Percentiles rank a stretch among this genome's conserved stretches.
Evolutionary conservation across 2,888 invertebrate species (phyloP).

Genomic region (Dyspetes luteomarginatus): DNA sequence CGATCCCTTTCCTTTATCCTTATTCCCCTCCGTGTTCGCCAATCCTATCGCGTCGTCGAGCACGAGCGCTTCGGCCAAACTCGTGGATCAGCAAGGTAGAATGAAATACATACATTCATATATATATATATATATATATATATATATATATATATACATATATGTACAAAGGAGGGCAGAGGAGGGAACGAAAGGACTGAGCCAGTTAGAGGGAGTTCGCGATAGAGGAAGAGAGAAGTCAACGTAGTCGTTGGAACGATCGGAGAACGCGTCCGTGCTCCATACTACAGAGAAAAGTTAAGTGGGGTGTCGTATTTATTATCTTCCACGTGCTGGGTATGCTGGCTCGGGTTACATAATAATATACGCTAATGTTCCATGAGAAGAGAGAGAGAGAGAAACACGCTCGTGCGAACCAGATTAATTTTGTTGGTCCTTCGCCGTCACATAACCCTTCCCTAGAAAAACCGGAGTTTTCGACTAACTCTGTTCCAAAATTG

Average conservation of each 20-base stretch:
- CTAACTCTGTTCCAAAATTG: background rate
- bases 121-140: no score
- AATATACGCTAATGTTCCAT: slow-evolving; percentile 46
- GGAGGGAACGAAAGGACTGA: slow-evolving; percentile 29
- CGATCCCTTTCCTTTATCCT: slow-evolving; percentile 45
- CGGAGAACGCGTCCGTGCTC: slow-evolving; percentile 37
- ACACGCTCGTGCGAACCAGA: slow-evolving; percentile 29
- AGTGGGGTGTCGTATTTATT: slow-evolving; percentile 59
- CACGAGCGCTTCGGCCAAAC: slow-evolving; percentile 60
- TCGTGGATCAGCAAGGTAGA: slow-evolving; percentile 34
- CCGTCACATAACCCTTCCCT: background rate
- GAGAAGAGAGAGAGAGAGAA: background rate
- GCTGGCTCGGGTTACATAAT: slow-evolving; percentile 57
- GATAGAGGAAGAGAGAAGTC: slow-evolving; percentile 46
- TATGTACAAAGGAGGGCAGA: no score
- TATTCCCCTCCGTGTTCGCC: slow-evolving; percentile 26
- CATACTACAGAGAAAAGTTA: slow-evolving; percentile 49
- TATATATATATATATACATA: no score
- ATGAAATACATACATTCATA: no score
- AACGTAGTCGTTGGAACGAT: slow-evolving; percentile 43
- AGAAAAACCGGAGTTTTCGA: background rate
- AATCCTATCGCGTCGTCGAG: slow-evolving; percentile 56
- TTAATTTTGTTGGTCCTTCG: slow-evolving; percentile 5
- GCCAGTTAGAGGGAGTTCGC: slow-evolving; percentile 45
- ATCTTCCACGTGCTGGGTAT: slow-evolving; percentile 50